Percentiles rank a stretch among this genome's conserved stretches.
phyloP scores from a whole-genome alignment of 2,113 vertebrate species.

The Leptosomus discolor region DNA sequence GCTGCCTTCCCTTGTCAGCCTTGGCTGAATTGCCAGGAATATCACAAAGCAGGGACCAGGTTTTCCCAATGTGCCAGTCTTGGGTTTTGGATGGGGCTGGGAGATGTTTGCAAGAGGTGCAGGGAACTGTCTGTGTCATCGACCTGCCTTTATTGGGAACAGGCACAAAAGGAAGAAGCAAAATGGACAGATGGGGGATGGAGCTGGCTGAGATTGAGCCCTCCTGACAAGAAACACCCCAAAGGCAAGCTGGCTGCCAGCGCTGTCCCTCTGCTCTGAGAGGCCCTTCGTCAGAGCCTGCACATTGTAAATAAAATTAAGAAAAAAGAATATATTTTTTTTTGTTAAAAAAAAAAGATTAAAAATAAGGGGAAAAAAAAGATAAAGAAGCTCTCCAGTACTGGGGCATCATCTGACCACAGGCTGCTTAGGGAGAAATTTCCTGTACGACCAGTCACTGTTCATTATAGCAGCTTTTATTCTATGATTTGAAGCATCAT shows the following conservation, averaged over 20 bases:
- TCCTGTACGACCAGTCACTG: rapidly evolving
- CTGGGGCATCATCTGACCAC: neutral
- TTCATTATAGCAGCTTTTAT: neutral
- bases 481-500: neutral
- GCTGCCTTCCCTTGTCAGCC: neutral
- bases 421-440: neutral
- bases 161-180: neutral
- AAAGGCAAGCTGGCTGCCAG: neutral
- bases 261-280: neutral
- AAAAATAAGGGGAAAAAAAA: neutral
- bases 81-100: neutral
- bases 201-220: neutral
- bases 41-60: neutral
- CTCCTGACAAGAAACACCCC: constrained; percentile 21
- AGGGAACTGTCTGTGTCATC: neutral
- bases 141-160: neutral
- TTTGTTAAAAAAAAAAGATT: no score
- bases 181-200: neutral
- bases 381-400: neutral
- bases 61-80: rapidly evolving
- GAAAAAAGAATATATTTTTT: neutral
- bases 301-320: neutral
- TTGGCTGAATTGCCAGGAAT: neutral
- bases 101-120: neutral
- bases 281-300: neutral